These are phyloP conservation scores for Agrilus cyanescens DNA, from an alignment of 2,888 invertebrate species.

Conservation along the genomic window DNA sequence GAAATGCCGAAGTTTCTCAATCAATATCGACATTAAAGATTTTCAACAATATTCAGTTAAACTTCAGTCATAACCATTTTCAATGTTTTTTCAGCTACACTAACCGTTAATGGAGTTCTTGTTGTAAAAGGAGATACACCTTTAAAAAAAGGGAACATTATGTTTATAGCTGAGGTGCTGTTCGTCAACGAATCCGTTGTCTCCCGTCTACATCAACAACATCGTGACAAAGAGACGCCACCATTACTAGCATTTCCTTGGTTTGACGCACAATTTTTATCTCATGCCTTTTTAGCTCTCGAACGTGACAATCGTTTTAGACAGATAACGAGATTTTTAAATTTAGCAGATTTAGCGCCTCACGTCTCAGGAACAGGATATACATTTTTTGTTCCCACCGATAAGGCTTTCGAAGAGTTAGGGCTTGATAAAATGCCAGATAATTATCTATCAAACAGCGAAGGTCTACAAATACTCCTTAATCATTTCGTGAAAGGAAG, in stretches of 20 bases:
- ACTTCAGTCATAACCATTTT: too few species aligned
- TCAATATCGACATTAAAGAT: too few species aligned
- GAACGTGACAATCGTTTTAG: constrained; percentile 44
- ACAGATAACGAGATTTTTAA: constrained; percentile 49
- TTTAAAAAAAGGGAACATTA: constrained; percentile 47
- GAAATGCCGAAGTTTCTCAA: too few species aligned
- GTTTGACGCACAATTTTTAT: constrained; percentile 52
- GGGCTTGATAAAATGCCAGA: constrained; percentile 47
- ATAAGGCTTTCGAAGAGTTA: constrained; percentile 51
- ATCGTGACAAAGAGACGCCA: constrained; percentile 53
- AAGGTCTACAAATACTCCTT: constrained; percentile 45
- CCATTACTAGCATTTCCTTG: constrained; percentile 51
- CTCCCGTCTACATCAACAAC: constrained; percentile 48
- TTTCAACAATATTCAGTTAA: too few species aligned
- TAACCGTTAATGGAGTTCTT: constrained; percentile 47
- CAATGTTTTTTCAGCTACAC: constrained; percentile 31
- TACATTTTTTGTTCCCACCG: constrained; percentile 59
- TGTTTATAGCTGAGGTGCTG: constrained; percentile 50
- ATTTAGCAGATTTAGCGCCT: constrained; percentile 48
- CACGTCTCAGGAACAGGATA: constrained; percentile 51
- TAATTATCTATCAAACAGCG: constrained; percentile 43
- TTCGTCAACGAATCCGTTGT: constrained; percentile 51
- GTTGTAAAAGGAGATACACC: constrained; percentile 49
- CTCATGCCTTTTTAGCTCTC: constrained; percentile 48
- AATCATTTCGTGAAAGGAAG: constrained; percentile 52